Conservation (phyloP, 2,113 vertebrate species). For the Boulengeromyrus knoepffleri region DNA sequence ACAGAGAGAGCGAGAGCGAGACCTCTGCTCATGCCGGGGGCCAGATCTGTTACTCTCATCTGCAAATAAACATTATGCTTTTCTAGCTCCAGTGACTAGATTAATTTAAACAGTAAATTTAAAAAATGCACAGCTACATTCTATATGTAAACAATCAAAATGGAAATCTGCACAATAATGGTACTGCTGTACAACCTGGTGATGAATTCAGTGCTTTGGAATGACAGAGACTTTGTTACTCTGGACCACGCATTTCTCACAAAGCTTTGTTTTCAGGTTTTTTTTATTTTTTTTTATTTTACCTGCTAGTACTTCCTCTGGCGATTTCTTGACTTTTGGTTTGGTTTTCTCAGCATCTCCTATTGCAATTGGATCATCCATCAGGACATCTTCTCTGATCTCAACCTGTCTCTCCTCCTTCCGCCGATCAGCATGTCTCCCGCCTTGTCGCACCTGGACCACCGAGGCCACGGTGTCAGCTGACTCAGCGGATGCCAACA, state of each 20-base stretch:
- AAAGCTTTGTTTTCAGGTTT: neutral
- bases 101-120: neutral
- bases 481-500: slow-evolving; percentile 26
- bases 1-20: neutral
- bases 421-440: neutral
- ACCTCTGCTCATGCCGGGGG: neutral
- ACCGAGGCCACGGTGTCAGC: slow-evolving; percentile 11
- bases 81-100: neutral
- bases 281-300: slow-evolving; percentile 14
- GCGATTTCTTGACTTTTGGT: slow-evolving; percentile 58
- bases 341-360: slow-evolving; percentile 37
- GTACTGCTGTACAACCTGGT: neutral
- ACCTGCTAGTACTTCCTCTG: slow-evolving; percentile 61
- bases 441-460: slow-evolving; percentile 25
- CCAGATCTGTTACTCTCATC: slow-evolving; percentile 33
- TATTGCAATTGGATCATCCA: slow-evolving; percentile 39
- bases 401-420: slow-evolving; percentile 16
- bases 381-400: slow-evolving; percentile 24
- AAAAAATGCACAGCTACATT: neutral
- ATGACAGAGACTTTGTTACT: neutral
- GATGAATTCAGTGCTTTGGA: neutral
- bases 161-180: neutral
- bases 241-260: neutral
- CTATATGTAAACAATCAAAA: neutral
- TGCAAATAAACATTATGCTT: neutral